Percentiles rank a stretch among this genome's conserved stretches.
Evolutionary conservation across 2,113 vertebrate genomes (phyloP).

Genomic region (Stigmatopora argus): DNA sequence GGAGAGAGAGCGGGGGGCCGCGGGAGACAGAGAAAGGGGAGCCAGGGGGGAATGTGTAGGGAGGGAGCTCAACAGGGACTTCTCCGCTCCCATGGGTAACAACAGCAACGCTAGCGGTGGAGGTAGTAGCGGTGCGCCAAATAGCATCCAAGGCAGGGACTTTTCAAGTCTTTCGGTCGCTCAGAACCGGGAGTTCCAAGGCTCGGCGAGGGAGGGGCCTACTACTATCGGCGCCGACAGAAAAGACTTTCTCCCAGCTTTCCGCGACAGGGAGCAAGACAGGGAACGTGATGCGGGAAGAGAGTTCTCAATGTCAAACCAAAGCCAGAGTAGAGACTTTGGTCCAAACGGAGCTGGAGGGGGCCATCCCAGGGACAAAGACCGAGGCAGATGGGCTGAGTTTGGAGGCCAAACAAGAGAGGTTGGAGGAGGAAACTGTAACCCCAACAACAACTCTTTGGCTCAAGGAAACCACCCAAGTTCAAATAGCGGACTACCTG

Average conservation of each 20-base stretch:
- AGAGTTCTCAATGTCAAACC: conserved; percentile 66
- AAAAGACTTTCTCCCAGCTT: conserved; percentile 68
- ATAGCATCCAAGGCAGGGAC: conserved; percentile 58
- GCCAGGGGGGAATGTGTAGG: conserved; percentile 69
- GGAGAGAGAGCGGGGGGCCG: conserved; percentile 59
- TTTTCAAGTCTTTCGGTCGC: conserved; percentile 57
- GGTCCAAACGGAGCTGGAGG: conserved; percentile 58
- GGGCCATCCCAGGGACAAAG: conserved; percentile 70
- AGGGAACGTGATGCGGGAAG: conserved; percentile 64
- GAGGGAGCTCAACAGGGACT: conserved; percentile 65
- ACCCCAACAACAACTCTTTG: conserved; percentile 56
- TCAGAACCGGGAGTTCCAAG: conserved; percentile 67
- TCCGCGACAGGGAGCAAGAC: conserved; percentile 66
- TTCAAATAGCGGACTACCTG: conserved; percentile 56
- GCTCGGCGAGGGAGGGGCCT: conserved; percentile 62
- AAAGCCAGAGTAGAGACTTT: conserved; percentile 72
- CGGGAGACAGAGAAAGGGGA: conserved; percentile 66
- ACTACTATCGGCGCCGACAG: conserved; percentile 59
- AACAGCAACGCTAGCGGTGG: conserved; percentile 52
- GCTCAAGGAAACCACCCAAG: conserved; percentile 55
- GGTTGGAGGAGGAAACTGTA: conserved; percentile 52
- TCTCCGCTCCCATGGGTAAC: conserved; percentile 56
- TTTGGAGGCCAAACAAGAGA: conserved; percentile 70
- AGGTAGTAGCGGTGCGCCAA: conserved; percentile 46
- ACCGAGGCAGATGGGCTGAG: conserved; percentile 72